These are phyloP conservation scores for Grammomys surdaster DNA, from an alignment of 2,113 vertebrate genomes.

Conservation along the genomic window DNA sequence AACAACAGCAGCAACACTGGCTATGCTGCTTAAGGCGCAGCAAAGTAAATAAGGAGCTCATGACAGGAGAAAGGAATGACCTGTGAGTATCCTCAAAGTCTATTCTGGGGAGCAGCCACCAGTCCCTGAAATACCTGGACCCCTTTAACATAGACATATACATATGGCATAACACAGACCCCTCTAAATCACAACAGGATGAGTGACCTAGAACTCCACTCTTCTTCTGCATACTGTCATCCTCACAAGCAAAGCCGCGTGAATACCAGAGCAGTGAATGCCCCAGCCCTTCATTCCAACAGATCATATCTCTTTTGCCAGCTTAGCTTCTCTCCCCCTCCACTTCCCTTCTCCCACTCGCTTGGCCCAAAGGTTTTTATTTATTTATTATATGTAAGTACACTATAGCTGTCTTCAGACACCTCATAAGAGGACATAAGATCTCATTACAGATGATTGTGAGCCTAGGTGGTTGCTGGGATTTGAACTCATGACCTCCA, in stretches of 20 bases:
- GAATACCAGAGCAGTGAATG: not conserved
- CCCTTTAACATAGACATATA: not conserved
- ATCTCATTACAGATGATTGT: no score
- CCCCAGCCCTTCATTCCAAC: not conserved
- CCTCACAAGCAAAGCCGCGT: not conserved
- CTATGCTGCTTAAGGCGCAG: not conserved
- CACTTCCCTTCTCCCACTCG: no score
- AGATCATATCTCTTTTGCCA: not conserved
- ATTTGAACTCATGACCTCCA: no score
- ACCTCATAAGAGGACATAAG: no score
- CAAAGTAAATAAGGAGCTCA: not conserved
- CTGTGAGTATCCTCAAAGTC: not conserved
- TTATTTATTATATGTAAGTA: no score
- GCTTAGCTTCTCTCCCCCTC: no score
- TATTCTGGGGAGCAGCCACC: not conserved
- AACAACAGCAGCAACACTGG: no score
- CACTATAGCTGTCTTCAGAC: no score
- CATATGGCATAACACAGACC: not conserved
- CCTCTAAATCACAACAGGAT: not conserved
- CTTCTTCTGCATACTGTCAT: not conserved
- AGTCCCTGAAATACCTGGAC: not conserved
- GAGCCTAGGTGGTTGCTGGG: no score
- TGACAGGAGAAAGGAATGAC: not conserved
- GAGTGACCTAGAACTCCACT: not conserved
- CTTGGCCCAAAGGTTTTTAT: no score